Evolutionary conservation across 2,888 invertebrate genomes (phyloP), one percentile per base, ranked within the genome.

Genomic region (Drosophila mettleri): DNA sequence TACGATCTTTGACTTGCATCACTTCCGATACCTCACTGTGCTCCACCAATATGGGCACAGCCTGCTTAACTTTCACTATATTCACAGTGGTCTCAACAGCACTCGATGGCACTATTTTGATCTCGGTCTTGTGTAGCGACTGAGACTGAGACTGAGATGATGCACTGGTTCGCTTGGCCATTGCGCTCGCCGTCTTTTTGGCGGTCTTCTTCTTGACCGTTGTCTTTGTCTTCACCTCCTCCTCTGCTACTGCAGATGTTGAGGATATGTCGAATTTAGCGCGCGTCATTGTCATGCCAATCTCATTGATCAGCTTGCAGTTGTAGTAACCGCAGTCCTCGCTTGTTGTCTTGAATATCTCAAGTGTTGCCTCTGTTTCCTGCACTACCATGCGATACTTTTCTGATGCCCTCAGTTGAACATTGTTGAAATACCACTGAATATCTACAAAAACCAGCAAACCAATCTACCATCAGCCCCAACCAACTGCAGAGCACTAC

Each of bases 231-330:
- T 93, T 93, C 38, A 91, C 93, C 92, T 80, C 92, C 22, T 80
- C 78, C 10, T 74, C 74, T 3, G 71, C 78, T 4, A 69, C 74
- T 4, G 75, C 45, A 1, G 85, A 55, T 0, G 87, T 93, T 73
- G 94, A 93, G 54, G 93, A 93, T 43, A 97, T 95, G 88, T 95
- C 95, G 45, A 98, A 93, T 91, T 95, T 95, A 8, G 95, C 97
- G 92, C 96, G 96, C 1, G 97, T 96, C 52, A 95, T 93, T 29
- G 95, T 95, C 92, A 96, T 94, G 49, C 98, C 98, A 64, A 96
- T 95, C 84, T 96, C 96, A 91, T 97, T 98, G 16, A 95, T 95
- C 10, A 97, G 96, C 92, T 97, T 97, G 91, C 97, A 97, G 78
- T 94, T 94, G 86, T 97, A 98, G 55, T 93, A 94, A 27, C 97